phyloP scores from a whole-genome alignment of 2,797 vertebrate genomes.

The Sebastes diaconus region DNA sequence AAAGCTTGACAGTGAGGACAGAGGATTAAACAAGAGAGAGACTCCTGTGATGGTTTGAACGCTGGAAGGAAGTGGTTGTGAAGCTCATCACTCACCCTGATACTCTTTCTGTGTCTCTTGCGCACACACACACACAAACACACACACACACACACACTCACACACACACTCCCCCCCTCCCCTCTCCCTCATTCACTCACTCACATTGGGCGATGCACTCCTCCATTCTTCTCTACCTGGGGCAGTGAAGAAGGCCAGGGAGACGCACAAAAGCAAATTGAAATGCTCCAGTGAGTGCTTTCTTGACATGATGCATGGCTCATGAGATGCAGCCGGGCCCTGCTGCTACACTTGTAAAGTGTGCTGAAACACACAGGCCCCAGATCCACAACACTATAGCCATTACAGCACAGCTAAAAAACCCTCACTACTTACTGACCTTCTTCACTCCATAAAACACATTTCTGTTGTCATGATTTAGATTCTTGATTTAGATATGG shows the following conservation, averaged over 20 bases:
- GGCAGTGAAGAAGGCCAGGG: conserved; percentile 72
- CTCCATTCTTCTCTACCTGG: conserved; percentile 79
- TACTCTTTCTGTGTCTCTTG: conserved; percentile 38
- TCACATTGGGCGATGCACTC: conserved; percentile 70
- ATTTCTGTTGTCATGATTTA: neutral
- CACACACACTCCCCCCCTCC: neutral
- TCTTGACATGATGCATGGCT: conserved; percentile 81
- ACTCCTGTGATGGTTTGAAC: conserved; percentile 63
- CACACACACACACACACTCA: neutral
- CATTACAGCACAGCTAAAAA: conserved; percentile 33
- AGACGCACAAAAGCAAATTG: conserved; percentile 83
- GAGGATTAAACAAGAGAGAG: conserved; percentile 63
- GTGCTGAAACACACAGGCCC: conserved; percentile 51
- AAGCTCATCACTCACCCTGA: conserved; percentile 63
- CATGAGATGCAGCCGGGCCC: conserved; percentile 75
- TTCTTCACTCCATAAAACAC: neutral
- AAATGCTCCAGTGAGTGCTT: conserved; percentile 85
- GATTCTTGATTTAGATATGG: neutral
- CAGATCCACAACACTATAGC: conserved; percentile 40
- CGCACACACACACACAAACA: neutral
- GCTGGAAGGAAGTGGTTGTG: conserved; percentile 66
- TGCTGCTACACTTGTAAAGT: conserved; percentile 58
- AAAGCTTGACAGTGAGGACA: conserved; percentile 54
- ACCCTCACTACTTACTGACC: neutral
- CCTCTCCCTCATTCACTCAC: conserved; percentile 57